phyloP scores from a whole-genome alignment of 1,140 invertebrate genomes.

The Ceratoteleas bidentatus region DNA sequence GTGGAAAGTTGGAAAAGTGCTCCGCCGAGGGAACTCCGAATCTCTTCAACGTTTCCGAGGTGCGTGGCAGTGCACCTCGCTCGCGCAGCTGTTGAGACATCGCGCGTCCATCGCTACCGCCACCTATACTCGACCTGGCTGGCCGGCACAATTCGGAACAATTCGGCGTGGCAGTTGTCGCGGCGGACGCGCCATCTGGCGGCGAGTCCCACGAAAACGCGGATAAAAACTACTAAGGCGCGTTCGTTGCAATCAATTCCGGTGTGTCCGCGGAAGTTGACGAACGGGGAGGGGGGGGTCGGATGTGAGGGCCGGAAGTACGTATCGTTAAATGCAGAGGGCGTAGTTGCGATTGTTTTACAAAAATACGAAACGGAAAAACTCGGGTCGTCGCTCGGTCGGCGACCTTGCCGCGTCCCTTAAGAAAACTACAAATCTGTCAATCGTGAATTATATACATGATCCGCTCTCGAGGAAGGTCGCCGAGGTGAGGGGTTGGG shows the following conservation, averaged over 20 bases:
- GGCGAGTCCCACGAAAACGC: constrained; percentile 39
- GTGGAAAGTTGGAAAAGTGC: constrained; percentile 10
- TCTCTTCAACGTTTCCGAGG: background rate
- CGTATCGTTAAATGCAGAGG: constrained; percentile 45
- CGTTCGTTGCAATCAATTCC: constrained; percentile 53
- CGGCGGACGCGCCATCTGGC: constrained; percentile 12
- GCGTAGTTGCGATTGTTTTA: constrained; percentile 26
- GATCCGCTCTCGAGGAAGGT: constrained; percentile 53
- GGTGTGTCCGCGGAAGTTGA: constrained; percentile 48
- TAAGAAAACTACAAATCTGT: constrained; percentile 55
- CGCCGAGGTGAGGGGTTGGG: constrained; percentile 24
- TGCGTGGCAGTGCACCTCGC: constrained; percentile 1
- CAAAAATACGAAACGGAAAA: constrained; percentile 60
- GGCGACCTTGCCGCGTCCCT: constrained; percentile 51
- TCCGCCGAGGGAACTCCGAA: background rate
- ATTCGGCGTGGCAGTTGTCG: background rate
- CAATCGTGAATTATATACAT: constrained; percentile 55
- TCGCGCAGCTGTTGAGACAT: background rate
- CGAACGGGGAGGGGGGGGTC: constrained; percentile 14
- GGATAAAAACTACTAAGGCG: constrained; percentile 57
- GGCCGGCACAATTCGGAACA: background rate
- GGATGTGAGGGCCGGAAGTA: constrained; percentile 41
- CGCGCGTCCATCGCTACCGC: too few relatives aligned
- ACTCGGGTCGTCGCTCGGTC: constrained; percentile 45
- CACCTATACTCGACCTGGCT: too few relatives aligned